Evolutionary conservation across 2,113 vertebrate genomes (phyloP), one percentile per base, ranked within the genome.

Genomic region (Scomber colias): DNA sequence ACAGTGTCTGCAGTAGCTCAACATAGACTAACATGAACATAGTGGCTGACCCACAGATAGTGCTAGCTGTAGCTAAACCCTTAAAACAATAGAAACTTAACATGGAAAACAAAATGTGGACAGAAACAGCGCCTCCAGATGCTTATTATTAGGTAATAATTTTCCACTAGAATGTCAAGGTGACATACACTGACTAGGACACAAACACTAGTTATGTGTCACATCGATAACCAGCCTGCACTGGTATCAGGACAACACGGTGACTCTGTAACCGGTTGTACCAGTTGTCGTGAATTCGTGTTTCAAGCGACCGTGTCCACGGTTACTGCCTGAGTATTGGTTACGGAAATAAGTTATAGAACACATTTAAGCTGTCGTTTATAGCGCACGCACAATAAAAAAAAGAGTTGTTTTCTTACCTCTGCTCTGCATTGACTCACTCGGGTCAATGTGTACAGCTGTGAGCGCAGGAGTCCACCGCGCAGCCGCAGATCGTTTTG

Each of bases 381-480:
- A 15, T 2, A 3, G n/a, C 3, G 24, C 51, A 2, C 31, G 2
- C 5, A 1, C 13, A 1, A 53, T 11, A 30, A 49, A n/a, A 35
- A 35, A n/a, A 0, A 69, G 19, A 64, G 16, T 69, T 63, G 14
- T 50, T 87, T 85, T 84, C 88, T 85, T 84, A 82, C 82, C 82
- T 78, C 27, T 4, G 60, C 82, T 78, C 31, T 4, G 60, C 51
- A 40, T 59, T 51, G 68, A 44, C 27, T 77, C 46, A 51, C 70
- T 4, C 15, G 76, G 77, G 74, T 88, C 79, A 79, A 3, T 61
- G 61, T 63, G 63, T 17, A 57, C 55, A 61, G 40, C 60, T 67
- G 24, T 53, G 55, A 15, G 65, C 48, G 54, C 77, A 54, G 56
- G 14, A n/a, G 11, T 1, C 3, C 9, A 67, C 24, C 73, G 87